Conservation (phyloP, 35 echinoderm and acorn worm genomes). For the Nesometra sesokonis region DNA sequence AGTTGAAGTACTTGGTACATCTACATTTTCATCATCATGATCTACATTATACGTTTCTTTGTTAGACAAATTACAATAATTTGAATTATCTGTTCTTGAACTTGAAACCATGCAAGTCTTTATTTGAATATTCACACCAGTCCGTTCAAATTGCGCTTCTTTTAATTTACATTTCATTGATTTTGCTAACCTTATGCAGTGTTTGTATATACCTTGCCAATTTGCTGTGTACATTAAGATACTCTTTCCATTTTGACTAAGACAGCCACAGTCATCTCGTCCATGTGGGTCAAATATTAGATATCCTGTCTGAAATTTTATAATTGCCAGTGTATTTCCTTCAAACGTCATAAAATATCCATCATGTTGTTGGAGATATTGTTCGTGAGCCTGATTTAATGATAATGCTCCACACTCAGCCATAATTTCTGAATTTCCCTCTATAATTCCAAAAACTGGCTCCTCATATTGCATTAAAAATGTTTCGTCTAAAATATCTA, state of each 20-base stretch:
- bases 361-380: slow-evolving; percentile 6
- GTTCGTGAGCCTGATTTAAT: slow-evolving; percentile 23
- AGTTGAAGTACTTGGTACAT: no score
- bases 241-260: not conserved
- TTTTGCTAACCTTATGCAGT: not conserved
- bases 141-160: not conserved
- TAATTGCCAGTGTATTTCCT: slow-evolving; percentile 11
- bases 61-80: no score
- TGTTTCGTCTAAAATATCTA: slow-evolving; percentile 13
- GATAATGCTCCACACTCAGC: slow-evolving; percentile 6
- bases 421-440: not conserved
- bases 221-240: not conserved
- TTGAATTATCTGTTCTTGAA: no score
- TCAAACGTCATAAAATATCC: slow-evolving; percentile 21
- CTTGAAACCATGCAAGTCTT: not conserved
- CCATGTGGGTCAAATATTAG: slow-evolving; percentile 2
- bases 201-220: slow-evolving; percentile 19
- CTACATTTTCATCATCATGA: no score
- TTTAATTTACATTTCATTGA: slow-evolving; percentile 5
- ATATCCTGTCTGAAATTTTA: not conserved
- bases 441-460: slow-evolving; percentile 22
- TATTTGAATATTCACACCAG: not conserved
- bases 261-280: not conserved
- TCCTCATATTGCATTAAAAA: not conserved
- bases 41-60: no score